Percentiles rank a stretch among this genome's conserved stretches.
Evolutionary conservation across 2,888 invertebrate genomes (phyloP).

Genomic region (Volucella zonaria): DNA sequence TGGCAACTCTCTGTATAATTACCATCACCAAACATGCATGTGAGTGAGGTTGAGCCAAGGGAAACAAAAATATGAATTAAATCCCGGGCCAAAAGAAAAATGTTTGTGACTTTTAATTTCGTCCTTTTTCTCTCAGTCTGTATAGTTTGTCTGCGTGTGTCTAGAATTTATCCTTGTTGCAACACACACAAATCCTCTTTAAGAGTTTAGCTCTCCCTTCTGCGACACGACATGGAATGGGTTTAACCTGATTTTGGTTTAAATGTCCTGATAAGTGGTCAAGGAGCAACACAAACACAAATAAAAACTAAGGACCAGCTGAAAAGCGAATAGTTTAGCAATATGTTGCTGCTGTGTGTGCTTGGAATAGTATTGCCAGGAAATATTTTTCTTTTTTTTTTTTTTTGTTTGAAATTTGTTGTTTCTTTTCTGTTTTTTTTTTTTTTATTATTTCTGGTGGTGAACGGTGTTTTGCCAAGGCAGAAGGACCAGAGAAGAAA

Average conservation of each 20-base stretch:
- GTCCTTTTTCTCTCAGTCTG: background rate
- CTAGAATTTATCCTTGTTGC: constrained; percentile 43
- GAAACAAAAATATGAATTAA: constrained; percentile 52
- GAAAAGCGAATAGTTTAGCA: constrained; percentile 70
- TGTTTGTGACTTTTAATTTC: constrained; percentile 65
- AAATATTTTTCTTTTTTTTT: constrained; percentile 34
- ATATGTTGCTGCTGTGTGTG: constrained; percentile 30
- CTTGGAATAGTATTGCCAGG: constrained; percentile 8
- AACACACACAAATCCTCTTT: constrained; percentile 37
- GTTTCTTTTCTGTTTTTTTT: constrained; percentile 19
- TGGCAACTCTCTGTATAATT: too few species aligned
- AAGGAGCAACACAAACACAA: constrained; percentile 38
- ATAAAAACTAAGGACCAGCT: constrained; percentile 53
- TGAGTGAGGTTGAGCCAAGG: background rate
- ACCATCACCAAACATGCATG: constrained; percentile 16
- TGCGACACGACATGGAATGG: constrained; percentile 49
- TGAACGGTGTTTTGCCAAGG: too few species aligned
- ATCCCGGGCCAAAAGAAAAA: constrained; percentile 47
- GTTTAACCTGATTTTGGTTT: constrained; percentile 69
- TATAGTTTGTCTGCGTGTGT: constrained; percentile 23
- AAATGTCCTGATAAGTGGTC: constrained; percentile 73
- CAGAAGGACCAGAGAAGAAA: constrained; percentile 3
- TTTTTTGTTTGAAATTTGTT: constrained; percentile 4
- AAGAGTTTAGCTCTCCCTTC: constrained; percentile 1
- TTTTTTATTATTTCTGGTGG: constrained; percentile 12